Evolutionary conservation across 1,140 invertebrate species (phyloP), one percentile per base, ranked within the genome.

Genomic region (Mesaphorura yosii): DNA sequence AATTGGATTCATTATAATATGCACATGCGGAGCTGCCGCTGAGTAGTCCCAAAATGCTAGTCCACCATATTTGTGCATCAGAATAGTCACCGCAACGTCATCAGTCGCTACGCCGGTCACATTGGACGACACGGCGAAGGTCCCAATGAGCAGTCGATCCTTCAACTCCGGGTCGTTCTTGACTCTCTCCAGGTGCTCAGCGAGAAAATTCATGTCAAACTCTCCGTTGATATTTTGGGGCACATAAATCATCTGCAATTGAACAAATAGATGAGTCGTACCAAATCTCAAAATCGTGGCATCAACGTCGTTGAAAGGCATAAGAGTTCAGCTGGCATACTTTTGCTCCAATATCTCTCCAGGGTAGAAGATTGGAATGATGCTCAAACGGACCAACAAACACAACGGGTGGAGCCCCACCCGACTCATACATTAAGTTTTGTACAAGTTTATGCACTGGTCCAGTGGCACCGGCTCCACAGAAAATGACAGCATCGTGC

Each of bases 1-100:
- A 52, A 76, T 69, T 2, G 88, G 87, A 67, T 93, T 93, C 86
- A 93, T 89, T 64, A 90, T 82, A 55, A 93, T 78, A 37, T 76
- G 73, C 0, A 83, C 73, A 63, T 84, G 86, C 0, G 88, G 86
- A 2, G 83, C 88, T 41, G 85, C 85, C 7, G 86, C 76, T 3
- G 87, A 87, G 69, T 88, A 93, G 69, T 93, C 89, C 87, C 88
- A 93, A 63, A 93, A 82, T 2, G 84, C 80, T 47, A 88, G 73
- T 2, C 86, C 88, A 2, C 80, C 81, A 65, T 88, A 84, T 61
- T 82, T 79, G 65, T 91, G 87, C 6, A 93, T 73, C 1, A 89
- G 68, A 14, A 83, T 70, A 1, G 88, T 90, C 6, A 90, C 82
- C 1, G 80, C 78, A 26, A 88, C 78, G 64, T 88, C 85, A 72